These are phyloP conservation scores for Bradypodion ventrale DNA, from an alignment of 2,797 vertebrate genomes.

Conservation along the genomic window DNA sequence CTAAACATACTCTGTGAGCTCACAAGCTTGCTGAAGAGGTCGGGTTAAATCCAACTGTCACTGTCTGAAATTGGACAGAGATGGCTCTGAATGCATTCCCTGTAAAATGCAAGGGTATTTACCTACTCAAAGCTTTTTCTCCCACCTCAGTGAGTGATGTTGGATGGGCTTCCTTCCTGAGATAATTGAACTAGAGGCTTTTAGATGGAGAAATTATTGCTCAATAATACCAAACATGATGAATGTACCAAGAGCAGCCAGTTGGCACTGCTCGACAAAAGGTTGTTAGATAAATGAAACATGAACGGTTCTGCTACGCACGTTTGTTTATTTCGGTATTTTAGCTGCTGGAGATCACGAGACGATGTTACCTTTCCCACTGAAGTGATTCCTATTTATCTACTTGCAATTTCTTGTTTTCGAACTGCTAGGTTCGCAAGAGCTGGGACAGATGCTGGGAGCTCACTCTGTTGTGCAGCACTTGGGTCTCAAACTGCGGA, in stretches of 20 bases:
- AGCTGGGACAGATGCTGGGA: no score
- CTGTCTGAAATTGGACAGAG: conserved; percentile 4
- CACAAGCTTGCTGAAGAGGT: neutral
- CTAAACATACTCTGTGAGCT: neutral
- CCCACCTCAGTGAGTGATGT: neutral
- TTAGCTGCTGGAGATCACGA: no score
- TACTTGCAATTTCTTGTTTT: no score
- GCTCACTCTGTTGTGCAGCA: no score
- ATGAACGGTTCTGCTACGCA: no score
- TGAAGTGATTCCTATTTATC: no score
- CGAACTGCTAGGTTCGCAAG: no score
- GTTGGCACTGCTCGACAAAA: neutral
- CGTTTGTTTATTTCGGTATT: no score
- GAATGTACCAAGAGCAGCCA: neutral
- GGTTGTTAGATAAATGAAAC: neutral
- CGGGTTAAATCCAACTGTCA: conserved; percentile 37
- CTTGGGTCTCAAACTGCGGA: no score
- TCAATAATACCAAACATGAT: no score
- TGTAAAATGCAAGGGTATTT: neutral
- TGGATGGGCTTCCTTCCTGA: neutral
- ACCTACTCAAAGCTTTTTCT: conserved; percentile 26
- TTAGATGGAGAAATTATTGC: neutral
- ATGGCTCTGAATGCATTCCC: neutral
- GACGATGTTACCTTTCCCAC: no score
- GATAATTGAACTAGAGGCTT: neutral